A percentile compares a stretch with the other conserved stretches of the same genome.
phyloP scores from a whole-genome alignment of 2,888 invertebrate species.

The Pandemis cinnamomeana region DNA sequence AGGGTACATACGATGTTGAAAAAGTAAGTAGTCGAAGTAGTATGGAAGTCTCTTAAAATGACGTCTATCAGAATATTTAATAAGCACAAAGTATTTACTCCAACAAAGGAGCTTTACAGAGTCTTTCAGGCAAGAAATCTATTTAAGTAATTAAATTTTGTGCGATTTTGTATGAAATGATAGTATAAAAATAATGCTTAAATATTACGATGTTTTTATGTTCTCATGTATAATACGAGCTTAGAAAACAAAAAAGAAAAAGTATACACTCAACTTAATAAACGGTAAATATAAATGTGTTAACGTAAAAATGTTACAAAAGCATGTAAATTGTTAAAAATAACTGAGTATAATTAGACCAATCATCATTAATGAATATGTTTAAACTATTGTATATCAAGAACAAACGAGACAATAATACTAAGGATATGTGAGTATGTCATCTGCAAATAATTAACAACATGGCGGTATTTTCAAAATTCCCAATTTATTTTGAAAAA shows the following conservation, averaged over 20 bases:
- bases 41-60: not conserved
- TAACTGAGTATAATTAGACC: slow-evolving; percentile 1
- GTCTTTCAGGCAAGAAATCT: not conserved
- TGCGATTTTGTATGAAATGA: not conserved
- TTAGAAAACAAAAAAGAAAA: not conserved
- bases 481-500: not conserved
- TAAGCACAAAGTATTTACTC: not conserved
- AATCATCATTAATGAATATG: not conserved
- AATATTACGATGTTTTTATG: not conserved
- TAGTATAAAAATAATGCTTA: slow-evolving; percentile 1
- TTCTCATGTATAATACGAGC: not conserved
- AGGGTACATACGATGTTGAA: not conserved
- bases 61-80: not conserved
- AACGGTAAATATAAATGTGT: not conserved
- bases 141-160: not conserved
- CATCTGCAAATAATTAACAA: not conserved
- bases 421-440: slow-evolving; percentile 5
- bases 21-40: not conserved
- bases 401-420: not conserved
- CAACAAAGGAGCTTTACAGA: not conserved
- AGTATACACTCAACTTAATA: slow-evolving; percentile 9
- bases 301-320: not conserved
- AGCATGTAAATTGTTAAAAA: slow-evolving; percentile 1
- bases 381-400: slow-evolving; percentile 1
- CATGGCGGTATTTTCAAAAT: not conserved